phyloP scores from a whole-genome alignment of 2,113 vertebrate species.

The Tachycineta bicolor region DNA sequence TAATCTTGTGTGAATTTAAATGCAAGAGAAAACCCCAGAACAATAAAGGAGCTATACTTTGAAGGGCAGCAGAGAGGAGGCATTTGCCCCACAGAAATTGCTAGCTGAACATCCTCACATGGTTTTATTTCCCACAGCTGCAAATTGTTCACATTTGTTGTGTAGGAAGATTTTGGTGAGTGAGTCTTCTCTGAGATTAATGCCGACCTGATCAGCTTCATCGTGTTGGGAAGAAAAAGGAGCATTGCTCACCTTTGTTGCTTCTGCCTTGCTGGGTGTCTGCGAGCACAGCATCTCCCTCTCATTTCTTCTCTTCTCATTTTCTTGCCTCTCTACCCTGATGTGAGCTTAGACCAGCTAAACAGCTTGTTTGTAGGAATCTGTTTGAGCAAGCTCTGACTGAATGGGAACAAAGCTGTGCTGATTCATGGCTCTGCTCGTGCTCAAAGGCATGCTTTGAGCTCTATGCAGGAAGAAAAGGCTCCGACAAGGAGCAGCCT shows the following conservation, averaged over 20 bases:
- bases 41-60: not conserved
- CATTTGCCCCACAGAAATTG: not conserved
- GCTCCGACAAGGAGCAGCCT: not conserved
- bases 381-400: not conserved
- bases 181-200: not conserved
- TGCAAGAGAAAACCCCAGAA: not conserved
- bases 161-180: not conserved
- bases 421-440: not conserved
- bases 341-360: not conserved
- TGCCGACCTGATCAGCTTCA: not conserved
- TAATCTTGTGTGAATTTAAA: not conserved
- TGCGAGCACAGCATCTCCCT: not conserved
- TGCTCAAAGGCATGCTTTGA: not conserved
- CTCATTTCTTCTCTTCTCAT: not conserved
- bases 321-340: not conserved
- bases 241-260: not conserved
- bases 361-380: not conserved
- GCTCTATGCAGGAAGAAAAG: not conserved
- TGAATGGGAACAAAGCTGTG: not conserved
- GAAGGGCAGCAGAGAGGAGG: not conserved
- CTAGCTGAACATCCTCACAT: not conserved
- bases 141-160: not conserved
- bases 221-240: not conserved
- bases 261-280: not conserved
- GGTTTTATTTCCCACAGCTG: not conserved